Evolutionary conservation across 2,888 invertebrate species (phyloP), one percentile per base, ranked within the genome.

Genomic region (Aphidoletes aphidimyza): DNA sequence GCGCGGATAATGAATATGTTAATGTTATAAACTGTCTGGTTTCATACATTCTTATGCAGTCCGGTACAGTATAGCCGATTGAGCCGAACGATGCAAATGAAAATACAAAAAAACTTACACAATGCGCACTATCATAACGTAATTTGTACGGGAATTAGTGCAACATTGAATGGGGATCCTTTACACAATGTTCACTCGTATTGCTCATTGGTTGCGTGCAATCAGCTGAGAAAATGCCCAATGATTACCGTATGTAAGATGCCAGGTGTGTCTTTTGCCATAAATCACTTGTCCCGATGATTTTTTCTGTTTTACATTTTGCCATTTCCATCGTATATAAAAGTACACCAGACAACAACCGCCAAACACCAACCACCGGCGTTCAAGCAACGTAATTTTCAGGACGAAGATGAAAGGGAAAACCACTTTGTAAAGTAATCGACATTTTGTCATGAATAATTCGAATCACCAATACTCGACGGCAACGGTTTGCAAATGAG

Each of bases 371-470:
- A 22, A 8, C 9, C 5, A n/a, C 2, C 5, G 2, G 14, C 54
- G n/a, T 22, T n/a, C 54, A 54, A 2, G n/a, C 22, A 22, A 22
- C 54, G 22, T 3, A 1, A 54, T 22, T 54, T 69, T 69, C 8
- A 69, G 30, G 34, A 69, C 17, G 14, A 30, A 14, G 30, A 69
- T 69, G 69, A 69, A 69, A 69, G 69, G 69, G 69, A 69, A 69
- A 69, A 69, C 69, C 34, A 69, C 69, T 8, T 69, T 69, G 30
- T 30, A 30, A 14, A 9, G 14, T 17, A 30, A 30, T 69, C 69
- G 69, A 54, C 54, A 69, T 69, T 69, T 69, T 69, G 69, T 69
- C 69, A 69, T 69, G 69, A 69, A 69, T 69, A 30, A 69, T 69
- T 69, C 69, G 69, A 6, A 30, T 54, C 11, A 14, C 26, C 69